A percentile compares a stretch with the other conserved stretches of the same genome.
These are phyloP conservation scores for Epirrita christyi DNA, from an alignment of 2,888 invertebrate genomes.

Conservation along the genomic window DNA sequence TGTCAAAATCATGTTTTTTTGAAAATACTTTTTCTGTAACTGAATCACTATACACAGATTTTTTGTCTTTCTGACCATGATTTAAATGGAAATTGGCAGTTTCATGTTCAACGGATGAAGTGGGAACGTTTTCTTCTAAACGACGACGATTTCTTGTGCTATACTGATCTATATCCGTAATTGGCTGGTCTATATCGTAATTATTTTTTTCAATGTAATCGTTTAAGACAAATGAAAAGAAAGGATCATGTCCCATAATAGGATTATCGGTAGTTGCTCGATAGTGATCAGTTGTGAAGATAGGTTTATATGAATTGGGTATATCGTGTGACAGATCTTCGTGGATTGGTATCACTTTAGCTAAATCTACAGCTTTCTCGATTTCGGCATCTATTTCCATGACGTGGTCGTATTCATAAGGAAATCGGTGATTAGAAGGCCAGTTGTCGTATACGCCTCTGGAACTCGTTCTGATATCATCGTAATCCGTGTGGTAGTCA, in stretches of 20 bases:
- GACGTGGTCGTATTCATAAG: slow-evolving; percentile 59
- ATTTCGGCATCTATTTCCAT: slow-evolving; percentile 50
- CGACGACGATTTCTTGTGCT: slow-evolving; percentile 48
- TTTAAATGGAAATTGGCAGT: slow-evolving; percentile 8
- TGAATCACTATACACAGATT: slow-evolving; percentile 33
- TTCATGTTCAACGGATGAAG: background rate
- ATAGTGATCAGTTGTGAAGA: slow-evolving; percentile 35
- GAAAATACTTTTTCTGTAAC: slow-evolving; percentile 43
- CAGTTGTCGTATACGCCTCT: slow-evolving; percentile 56
- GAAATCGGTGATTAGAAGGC: slow-evolving; percentile 63
- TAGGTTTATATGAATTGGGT: slow-evolving; percentile 37
- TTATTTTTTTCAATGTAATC: slow-evolving; percentile 60
- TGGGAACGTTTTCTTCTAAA: slow-evolving; percentile 33
- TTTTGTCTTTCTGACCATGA: slow-evolving; percentile 6
- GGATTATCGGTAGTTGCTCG: slow-evolving; percentile 56
- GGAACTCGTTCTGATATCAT: slow-evolving; percentile 64
- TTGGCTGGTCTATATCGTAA: slow-evolving; percentile 49
- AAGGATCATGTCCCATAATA: slow-evolving; percentile 60
- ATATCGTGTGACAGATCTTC: slow-evolving; percentile 59
- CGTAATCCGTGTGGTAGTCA: slow-evolving; percentile 60
- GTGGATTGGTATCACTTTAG: slow-evolving; percentile 64
- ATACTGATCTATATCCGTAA: slow-evolving; percentile 39
- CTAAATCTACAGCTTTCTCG: slow-evolving; percentile 61
- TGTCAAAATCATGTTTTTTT: slow-evolving; percentile 48
- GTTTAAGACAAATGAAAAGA: slow-evolving; percentile 66